phyloP scores from a whole-genome alignment of 1,140 invertebrate species.

The Bombus vancouverensis region DNA sequence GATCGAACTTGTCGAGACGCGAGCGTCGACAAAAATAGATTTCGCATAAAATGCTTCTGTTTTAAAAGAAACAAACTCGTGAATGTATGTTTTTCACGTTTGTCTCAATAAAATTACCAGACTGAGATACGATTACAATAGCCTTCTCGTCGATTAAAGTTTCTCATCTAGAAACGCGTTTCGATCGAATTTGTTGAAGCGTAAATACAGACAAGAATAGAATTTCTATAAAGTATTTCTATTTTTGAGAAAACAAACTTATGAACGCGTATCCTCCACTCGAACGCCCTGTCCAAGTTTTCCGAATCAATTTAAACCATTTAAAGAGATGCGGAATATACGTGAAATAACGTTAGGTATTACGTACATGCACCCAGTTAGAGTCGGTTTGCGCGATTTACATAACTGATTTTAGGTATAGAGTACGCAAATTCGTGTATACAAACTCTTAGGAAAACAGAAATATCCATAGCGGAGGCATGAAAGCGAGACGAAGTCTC shows the following conservation, averaged over 20 bases:
- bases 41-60: neutral
- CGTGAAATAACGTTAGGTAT: neutral
- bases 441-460: neutral
- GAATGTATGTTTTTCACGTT: neutral
- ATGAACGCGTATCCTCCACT: neutral
- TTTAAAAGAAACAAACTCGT: neutral
- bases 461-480: neutral
- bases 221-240: neutral
- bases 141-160: neutral
- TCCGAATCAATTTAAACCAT: neutral
- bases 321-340: neutral
- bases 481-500: neutral
- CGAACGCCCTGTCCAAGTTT: neutral
- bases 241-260: neutral
- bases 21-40: neutral
- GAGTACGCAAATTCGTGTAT: neutral
- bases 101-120: neutral
- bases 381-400: neutral
- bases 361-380: neutral
- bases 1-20: neutral
- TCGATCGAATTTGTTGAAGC: neutral
- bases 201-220: neutral
- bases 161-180: neutral
- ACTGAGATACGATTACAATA: neutral
- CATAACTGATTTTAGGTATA: constrained; percentile 8